These are phyloP conservation scores for Rhingia campestris DNA, from an alignment of 2,888 invertebrate genomes.

Conservation along the genomic window DNA sequence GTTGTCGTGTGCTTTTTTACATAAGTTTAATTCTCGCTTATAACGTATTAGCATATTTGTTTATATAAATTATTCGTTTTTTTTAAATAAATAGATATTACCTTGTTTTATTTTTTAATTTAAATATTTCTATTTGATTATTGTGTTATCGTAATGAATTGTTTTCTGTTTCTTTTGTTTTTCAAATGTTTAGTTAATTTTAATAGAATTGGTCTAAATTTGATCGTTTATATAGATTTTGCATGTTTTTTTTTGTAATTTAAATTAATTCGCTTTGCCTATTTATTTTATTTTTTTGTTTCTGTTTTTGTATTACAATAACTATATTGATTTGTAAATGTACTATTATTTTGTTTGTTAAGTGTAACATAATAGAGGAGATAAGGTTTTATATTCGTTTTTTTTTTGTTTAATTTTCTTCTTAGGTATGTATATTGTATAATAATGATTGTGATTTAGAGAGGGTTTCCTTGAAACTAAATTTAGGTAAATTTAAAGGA, in stretches of 20 bases:
- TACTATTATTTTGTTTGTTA: slow-evolving; percentile 29
- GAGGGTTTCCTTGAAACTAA: slow-evolving; percentile 64
- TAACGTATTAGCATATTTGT: slow-evolving; percentile 57
- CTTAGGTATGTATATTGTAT: slow-evolving; percentile 44
- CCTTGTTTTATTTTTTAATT: slow-evolving; percentile 42
- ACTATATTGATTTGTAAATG: slow-evolving; percentile 37
- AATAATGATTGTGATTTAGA: slow-evolving; percentile 68
- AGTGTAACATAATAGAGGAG: slow-evolving; percentile 36
- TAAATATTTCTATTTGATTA: slow-evolving; percentile 53
- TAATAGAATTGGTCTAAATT: slow-evolving; percentile 65
- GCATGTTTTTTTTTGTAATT: slow-evolving; percentile 1
- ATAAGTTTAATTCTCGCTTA: slow-evolving; percentile 43
- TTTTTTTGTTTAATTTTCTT: neutral
- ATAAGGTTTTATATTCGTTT: slow-evolving; percentile 19
- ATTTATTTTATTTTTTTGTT: neutral
- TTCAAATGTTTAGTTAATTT: slow-evolving; percentile 57
- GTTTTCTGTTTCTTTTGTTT: neutral
- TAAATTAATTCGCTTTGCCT: slow-evolving; percentile 65
- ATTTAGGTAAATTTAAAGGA: slow-evolving; percentile 45
- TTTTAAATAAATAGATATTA: slow-evolving; percentile 61
- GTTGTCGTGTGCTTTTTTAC: slow-evolving; percentile 57
- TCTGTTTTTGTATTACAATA: slow-evolving; percentile 44
- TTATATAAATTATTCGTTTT: slow-evolving; percentile 39
- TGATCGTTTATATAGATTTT: slow-evolving; percentile 27
- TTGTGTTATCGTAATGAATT: slow-evolving; percentile 45